Evolutionary conservation across 2,888 invertebrate genomes (phyloP).

Genomic region (Apoda limacodes): DNA sequence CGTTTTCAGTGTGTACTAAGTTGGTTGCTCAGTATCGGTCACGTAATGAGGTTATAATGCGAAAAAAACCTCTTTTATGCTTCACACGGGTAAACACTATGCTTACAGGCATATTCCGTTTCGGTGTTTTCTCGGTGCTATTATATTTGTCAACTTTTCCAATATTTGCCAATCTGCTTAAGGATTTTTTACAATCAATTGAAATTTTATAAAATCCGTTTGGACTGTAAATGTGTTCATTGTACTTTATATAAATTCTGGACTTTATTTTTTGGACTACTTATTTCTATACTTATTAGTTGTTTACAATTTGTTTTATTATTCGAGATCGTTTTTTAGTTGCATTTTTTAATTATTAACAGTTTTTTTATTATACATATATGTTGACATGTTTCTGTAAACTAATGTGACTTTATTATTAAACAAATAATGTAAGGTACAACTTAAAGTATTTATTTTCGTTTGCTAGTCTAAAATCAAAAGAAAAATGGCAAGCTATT

Average conservation of each 20-base stretch:
- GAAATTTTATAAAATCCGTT: constrained; percentile 1
- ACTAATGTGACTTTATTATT: no score
- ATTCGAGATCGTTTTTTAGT: constrained; percentile 34
- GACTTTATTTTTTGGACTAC: background rate
- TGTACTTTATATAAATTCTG: constrained; percentile 13
- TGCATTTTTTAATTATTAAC: no score
- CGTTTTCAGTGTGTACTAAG: no score
- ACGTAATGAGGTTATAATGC: background rate
- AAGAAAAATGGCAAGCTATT: constrained; percentile 11
- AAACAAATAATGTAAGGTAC: constrained; percentile 38
- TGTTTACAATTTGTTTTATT: constrained; percentile 27
- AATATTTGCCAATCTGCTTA: background rate
- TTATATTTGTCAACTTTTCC: constrained; percentile 24
- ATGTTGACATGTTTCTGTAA: no score
- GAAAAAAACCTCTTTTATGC: no score
- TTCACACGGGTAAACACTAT: constrained; percentile 39
- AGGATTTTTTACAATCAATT: background rate
- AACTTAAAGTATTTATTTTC: constrained; percentile 51
- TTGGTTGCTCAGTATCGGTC: no score
- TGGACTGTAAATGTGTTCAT: constrained; percentile 23
- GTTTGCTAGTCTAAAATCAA: constrained; percentile 45
- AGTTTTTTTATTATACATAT: no score
- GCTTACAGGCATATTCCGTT: constrained; percentile 32
- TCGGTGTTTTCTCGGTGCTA: constrained; percentile 57
- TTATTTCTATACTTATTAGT: background rate